These are phyloP conservation scores for Rhombomys opimus DNA, from an alignment of 2,113 vertebrate genomes.

Conservation along the genomic window DNA sequence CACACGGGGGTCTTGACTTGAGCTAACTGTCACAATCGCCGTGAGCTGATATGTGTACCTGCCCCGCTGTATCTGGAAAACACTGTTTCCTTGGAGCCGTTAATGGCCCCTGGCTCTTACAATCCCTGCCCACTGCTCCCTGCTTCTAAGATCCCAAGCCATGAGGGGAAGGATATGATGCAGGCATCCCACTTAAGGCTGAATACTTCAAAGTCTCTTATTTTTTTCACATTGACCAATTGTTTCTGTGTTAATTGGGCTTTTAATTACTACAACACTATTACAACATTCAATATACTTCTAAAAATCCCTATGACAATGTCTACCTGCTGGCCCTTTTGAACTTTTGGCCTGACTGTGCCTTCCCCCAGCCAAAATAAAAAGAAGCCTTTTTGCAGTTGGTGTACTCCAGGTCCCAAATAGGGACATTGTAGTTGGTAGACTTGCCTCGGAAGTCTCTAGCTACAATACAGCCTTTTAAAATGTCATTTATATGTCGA, in stretches of 20 bases:
- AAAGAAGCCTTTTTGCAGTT: neutral
- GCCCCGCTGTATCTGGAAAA: neutral
- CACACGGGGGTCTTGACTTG: neutral
- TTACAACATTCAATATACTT: neutral
- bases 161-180: neutral
- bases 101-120: neutral
- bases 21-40: neutral
- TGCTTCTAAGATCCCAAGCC: neutral
- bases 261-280: neutral
- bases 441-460: neutral
- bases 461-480: neutral
- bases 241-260: neutral
- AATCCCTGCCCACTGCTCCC: neutral
- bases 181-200: neutral
- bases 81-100: neutral
- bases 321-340: neutral
- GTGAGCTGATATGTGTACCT: neutral
- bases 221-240: neutral
- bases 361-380: neutral
- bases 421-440: neutral
- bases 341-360: neutral
- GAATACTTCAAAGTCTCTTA: neutral
- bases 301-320: neutral
- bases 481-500: neutral
- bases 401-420: neutral